Evolutionary conservation across 2,113 vertebrate species (phyloP).

Genomic region (Boleophthalmus pectinirostris): DNA sequence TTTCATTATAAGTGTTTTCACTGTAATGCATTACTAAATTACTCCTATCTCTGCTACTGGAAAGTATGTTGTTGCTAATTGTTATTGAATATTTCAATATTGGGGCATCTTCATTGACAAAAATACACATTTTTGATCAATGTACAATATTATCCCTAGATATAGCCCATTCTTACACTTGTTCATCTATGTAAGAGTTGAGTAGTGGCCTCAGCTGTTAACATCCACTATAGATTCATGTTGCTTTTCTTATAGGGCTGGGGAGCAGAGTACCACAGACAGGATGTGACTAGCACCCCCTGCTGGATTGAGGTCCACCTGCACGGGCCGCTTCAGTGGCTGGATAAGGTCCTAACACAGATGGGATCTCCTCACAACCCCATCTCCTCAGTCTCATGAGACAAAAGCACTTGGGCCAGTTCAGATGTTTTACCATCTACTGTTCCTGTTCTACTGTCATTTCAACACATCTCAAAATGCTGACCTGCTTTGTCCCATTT

Average conservation of each 20-base stretch:
- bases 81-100: too few species aligned
- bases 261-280: slow-evolving; percentile 96
- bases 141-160: too few species aligned
- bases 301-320: slow-evolving; percentile 99
- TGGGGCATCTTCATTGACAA: too few species aligned
- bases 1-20: too few species aligned
- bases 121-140: too few species aligned
- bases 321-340: slow-evolving; percentile 96
- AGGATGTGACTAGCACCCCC: slow-evolving; percentile 97
- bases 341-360: slow-evolving; percentile 98
- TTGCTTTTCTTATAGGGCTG: slow-evolving; percentile 82
- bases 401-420: slow-evolving; percentile 19
- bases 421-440: slow-evolving; percentile 44
- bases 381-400: slow-evolving; percentile 97
- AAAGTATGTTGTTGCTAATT: too few species aligned
- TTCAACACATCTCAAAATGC: slow-evolving; percentile 8
- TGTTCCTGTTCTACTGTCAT: slow-evolving; percentile 10
- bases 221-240: slow-evolving; percentile 60
- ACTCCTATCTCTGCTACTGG: too few species aligned
- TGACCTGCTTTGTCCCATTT: not conserved
- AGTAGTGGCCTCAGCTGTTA: slow-evolving; percentile 85
- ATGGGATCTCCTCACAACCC: slow-evolving; percentile 98
- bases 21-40: too few species aligned
- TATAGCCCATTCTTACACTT: too few species aligned
- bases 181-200: too few species aligned